Base-by-base conservation (phyloP, 2,113 vertebrate genomes). In the Aptenodytes forsteri region DNA sequence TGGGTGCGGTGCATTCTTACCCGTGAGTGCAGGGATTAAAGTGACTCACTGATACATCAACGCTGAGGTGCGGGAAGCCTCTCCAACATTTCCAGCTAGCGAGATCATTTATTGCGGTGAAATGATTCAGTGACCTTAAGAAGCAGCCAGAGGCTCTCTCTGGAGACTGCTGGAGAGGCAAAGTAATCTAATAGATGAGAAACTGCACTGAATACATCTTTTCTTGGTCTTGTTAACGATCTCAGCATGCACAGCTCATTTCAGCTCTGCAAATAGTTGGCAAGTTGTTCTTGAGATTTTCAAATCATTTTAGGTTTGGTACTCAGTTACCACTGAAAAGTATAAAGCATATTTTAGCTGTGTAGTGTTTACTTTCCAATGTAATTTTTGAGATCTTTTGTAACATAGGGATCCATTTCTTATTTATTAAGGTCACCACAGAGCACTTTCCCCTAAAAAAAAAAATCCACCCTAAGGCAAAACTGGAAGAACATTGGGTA, bases 121-220 rank as follows among this genome's bases (percentile, higher is more conserved):
- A 95, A 83, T 95, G 87, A 97, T 46, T 92, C 88, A 64, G 29
- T 83, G 83, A 96, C 93, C 83, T 94, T 93, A 96, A 90, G 73
- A 87, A 93, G 89, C 54, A 91, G 93, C 78, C 95, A 95, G 82
- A 76, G 46, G 58, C 66, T 86, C 66, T 84, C 89, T 93, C 91
- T 55, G 23, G 94, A 95, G 91, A 56, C 77, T 64, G 34, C 65
- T 69, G 56, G 44, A 87, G 56, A 67, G 40, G 40, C 80, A 76
- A 69, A 81, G 49, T 75, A 55, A 78, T 75, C 69, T 65, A 84
- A 87, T 82, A 87, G 80, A 87, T 79, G 83, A 36, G 91, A 92
- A 92, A 79, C 40, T 49, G 61, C 73, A 15, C 65, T 12, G 40
- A 93, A 71, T 34, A 66, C 5, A 7, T 61, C 56, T 88, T 95